phyloP scores from a whole-genome alignment of 2,888 invertebrate genomes.

The Phanerotoma sp. region DNA sequence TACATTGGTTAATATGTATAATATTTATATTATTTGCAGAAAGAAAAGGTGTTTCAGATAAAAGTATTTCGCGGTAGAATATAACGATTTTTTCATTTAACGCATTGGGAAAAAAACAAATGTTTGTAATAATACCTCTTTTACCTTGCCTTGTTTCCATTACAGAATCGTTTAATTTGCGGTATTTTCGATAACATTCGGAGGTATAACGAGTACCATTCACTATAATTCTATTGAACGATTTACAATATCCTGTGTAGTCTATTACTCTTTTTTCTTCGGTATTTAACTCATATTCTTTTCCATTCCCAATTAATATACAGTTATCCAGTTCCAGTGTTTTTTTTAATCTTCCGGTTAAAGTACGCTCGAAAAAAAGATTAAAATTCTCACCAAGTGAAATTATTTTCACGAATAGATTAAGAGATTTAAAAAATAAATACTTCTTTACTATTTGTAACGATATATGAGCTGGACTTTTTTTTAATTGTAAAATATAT shows the following conservation, averaged over 20 bases:
- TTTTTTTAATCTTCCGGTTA: not conserved
- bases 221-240: not conserved
- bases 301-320: conserved; percentile 9
- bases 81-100: not conserved
- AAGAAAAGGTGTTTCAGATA: no score
- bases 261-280: not conserved
- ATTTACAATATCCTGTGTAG: not conserved
- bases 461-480: conserved; percentile 6
- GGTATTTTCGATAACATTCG: not conserved
- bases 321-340: not conserved
- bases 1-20: no score
- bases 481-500: not conserved
- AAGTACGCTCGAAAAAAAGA: conserved; percentile 3
- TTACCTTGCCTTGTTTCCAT: not conserved
- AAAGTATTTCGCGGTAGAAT: no score
- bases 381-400: not conserved
- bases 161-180: not conserved
- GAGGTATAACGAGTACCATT: not conserved
- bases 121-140: not conserved
- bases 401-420: not conserved
- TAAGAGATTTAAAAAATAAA: conserved; percentile 1
- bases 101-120: not conserved
- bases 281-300: conserved; percentile 7
- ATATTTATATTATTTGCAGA: no score
- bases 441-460: conserved; percentile 5